These are phyloP conservation scores for Pteria penguin DNA, from an alignment of 2,888 invertebrate species.

Conservation along the genomic window DNA sequence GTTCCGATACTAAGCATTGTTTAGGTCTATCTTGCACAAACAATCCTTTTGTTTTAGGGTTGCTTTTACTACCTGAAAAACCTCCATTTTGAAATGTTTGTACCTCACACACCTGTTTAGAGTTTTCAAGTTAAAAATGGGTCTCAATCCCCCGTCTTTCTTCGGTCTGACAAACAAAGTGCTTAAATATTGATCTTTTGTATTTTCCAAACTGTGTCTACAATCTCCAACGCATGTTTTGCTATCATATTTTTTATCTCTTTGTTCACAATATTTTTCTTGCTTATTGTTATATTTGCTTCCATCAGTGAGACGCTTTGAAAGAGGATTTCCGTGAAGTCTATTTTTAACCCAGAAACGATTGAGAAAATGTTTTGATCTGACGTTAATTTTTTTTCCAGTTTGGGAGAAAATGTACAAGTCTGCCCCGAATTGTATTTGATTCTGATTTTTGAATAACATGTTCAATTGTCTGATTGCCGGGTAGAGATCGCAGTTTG, in stretches of 20 bases:
- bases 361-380: neutral
- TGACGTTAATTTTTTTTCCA: slow-evolving; percentile 11
- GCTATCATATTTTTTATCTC: neutral
- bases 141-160: slow-evolving; percentile 10
- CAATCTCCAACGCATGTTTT: neutral
- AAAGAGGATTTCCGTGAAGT: too few species aligned
- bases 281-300: too few species aligned
- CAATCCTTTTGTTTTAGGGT: slow-evolving; percentile 8
- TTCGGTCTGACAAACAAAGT: slow-evolving; percentile 12
- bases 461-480: neutral
- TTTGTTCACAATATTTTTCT: too few species aligned
- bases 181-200: slow-evolving; percentile 1
- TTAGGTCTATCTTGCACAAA: slow-evolving; percentile 26
- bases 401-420: neutral
- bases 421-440: neutral
- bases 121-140: slow-evolving; percentile 8
- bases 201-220: neutral
- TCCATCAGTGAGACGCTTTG: too few species aligned
- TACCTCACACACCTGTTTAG: slow-evolving; percentile 12
- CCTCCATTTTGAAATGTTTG: slow-evolving; percentile 28
- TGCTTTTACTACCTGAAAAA: neutral
- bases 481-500: slow-evolving; percentile 1
- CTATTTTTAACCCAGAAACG: too few species aligned
- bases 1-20: slow-evolving; percentile 17
- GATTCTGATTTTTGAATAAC: neutral